phyloP scores from a whole-genome alignment of 2,888 invertebrate species.

The Mycalesis mineus region DNA sequence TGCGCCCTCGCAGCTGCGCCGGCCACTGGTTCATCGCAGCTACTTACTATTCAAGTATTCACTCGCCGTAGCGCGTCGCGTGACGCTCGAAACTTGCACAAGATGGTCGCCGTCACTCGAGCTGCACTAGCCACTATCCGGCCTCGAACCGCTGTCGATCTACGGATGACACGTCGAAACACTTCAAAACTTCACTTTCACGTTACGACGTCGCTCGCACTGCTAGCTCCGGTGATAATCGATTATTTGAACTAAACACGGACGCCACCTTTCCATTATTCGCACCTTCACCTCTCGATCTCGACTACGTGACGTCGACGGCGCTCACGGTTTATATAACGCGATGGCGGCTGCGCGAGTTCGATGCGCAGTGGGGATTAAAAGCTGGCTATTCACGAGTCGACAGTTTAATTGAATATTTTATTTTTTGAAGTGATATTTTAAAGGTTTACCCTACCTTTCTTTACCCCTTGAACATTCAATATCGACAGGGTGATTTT shows the following conservation, averaged over 20 bases:
- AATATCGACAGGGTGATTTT: too few relatives aligned
- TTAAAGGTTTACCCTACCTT: too few relatives aligned
- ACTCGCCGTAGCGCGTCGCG: background rate
- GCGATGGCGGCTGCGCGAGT: conserved; percentile 64
- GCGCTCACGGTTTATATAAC: conserved; percentile 60
- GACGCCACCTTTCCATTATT: conserved; percentile 76
- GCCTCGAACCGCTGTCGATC: conserved; percentile 72
- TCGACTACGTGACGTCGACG: conserved; percentile 70
- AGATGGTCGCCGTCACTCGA: conserved; percentile 60
- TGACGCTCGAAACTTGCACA: conserved; percentile 44
- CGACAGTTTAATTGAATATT: conserved; percentile 3
- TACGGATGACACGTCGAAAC: conserved; percentile 75
- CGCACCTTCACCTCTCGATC: conserved; percentile 73
- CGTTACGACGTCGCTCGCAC: conserved; percentile 67
- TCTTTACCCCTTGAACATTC: too few relatives aligned
- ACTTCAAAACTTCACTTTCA: conserved; percentile 69
- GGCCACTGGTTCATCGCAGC: conserved; percentile 49
- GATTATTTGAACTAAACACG: conserved; percentile 65
- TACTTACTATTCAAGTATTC: too few relatives aligned
- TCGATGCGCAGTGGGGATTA: conserved; percentile 62
- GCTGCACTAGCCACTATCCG: conserved; percentile 50
- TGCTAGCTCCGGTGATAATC: conserved; percentile 74
- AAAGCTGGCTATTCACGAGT: conserved; percentile 41
- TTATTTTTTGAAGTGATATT: too few relatives aligned
- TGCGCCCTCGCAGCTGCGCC: conserved; percentile 46